Percentiles rank a stretch among this genome's conserved stretches.
Evolutionary conservation across 2,888 invertebrate genomes (phyloP).

Genomic region (Osmoderma eremita): DNA sequence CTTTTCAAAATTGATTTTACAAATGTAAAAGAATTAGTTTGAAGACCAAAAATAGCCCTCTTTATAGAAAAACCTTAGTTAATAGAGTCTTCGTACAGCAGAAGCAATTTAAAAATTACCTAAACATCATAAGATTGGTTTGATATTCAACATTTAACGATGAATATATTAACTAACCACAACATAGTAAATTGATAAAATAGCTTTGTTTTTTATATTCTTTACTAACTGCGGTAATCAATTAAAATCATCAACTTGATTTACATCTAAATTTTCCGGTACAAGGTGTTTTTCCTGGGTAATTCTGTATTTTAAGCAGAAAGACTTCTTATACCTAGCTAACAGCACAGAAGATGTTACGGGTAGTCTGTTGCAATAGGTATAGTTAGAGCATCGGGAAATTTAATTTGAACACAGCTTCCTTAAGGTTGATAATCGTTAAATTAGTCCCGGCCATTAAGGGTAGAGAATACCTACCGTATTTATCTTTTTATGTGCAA

Average conservation of each 20-base stretch:
- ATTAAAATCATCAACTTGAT: slow-evolving; percentile 46
- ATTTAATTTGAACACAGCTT: slow-evolving; percentile 50
- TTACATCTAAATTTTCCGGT: slow-evolving; percentile 59
- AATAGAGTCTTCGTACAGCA: too few species aligned
- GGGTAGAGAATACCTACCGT: slow-evolving; percentile 56
- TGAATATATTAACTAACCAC: too few species aligned
- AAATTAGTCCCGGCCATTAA: slow-evolving; percentile 55
- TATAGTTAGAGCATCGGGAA: slow-evolving; percentile 19
- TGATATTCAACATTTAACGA: too few species aligned
- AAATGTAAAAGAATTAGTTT: too few species aligned
- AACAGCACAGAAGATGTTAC: slow-evolving; percentile 48
- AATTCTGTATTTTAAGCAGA: slow-evolving; percentile 58
- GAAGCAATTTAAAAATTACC: too few species aligned
- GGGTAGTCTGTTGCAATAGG: too few species aligned
- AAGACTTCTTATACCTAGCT: slow-evolving; percentile 56
- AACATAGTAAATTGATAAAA: too few species aligned
- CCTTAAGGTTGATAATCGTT: slow-evolving; percentile 54
- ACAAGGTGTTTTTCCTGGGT: slow-evolving; percentile 57
- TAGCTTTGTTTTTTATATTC: not conserved
- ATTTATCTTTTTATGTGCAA: slow-evolving; percentile 65
- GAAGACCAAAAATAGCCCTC: too few species aligned
- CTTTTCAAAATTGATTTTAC: too few species aligned
- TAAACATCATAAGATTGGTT: too few species aligned
- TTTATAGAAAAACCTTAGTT: too few species aligned
- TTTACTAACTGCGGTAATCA: not conserved